Evolutionary conservation across 2,797 vertebrate genomes (phyloP).

Genomic region (Nyctibius grandis): DNA sequence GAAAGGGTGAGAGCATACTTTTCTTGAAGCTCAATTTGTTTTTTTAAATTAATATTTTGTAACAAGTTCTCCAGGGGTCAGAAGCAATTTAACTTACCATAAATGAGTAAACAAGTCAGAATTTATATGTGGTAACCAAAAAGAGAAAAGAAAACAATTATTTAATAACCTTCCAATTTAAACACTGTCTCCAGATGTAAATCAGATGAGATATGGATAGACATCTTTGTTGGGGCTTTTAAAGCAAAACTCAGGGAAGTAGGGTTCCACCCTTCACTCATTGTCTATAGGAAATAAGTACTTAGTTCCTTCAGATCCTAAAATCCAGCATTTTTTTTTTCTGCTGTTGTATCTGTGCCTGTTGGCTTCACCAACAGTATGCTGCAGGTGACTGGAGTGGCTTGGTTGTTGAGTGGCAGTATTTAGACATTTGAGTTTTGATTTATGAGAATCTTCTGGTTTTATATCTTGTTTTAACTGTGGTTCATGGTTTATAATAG

Average conservation of each 20-base stretch:
- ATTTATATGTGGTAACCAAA: neutral
- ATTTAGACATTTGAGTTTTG: neutral
- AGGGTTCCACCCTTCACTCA: neutral
- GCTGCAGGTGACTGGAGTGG: neutral
- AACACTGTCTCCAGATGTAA: neutral
- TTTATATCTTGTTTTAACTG: neutral
- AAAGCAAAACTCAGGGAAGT: neutral
- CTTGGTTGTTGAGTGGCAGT: neutral
- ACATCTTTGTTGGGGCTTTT: neutral
- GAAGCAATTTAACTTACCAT: neutral
- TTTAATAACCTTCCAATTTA: neutral
- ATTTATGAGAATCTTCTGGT: neutral
- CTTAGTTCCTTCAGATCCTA: neutral
- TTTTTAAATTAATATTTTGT: neutral
- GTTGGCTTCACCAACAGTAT: neutral
- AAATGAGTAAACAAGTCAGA: neutral
- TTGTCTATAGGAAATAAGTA: neutral
- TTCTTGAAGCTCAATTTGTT: neutral
- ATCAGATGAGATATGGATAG: neutral
- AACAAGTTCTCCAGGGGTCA: neutral
- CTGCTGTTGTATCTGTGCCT: neutral
- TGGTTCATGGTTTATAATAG: slow-evolving; percentile 11
- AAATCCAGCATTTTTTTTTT: neutral
- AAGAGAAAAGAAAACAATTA: neutral
- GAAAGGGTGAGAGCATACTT: neutral